Percentiles rank a stretch among this genome's conserved stretches.
phyloP scores from a whole-genome alignment of 2,113 vertebrate genomes.

The Paramisgurnus dabryanus region DNA sequence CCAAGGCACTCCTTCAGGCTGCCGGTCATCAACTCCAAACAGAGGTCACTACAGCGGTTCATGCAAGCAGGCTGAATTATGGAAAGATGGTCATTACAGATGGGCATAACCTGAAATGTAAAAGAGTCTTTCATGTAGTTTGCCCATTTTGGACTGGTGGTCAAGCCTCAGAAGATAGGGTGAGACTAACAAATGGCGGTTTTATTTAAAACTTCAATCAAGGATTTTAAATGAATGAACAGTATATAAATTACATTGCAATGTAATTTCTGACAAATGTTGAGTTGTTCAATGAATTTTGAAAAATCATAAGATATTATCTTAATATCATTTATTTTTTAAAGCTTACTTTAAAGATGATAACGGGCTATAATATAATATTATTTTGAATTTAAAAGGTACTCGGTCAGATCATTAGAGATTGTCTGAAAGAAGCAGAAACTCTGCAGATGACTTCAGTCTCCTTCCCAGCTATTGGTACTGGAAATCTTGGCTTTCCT shows the following conservation, averaged over 20 bases:
- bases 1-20: conserved; percentile 73
- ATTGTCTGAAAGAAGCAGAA: conserved; percentile 78
- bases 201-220: too few relatives aligned
- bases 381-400: conserved; percentile 48
- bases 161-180: conserved; percentile 56
- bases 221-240: too few relatives aligned
- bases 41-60: conserved; percentile 46
- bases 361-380: background rate
- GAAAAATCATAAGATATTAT: background rate
- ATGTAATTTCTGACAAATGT: too few relatives aligned
- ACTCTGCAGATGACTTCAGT: conserved; percentile 68
- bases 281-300: too few relatives aligned
- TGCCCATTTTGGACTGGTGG: conserved; percentile 66
- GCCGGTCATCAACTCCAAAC: conserved; percentile 76
- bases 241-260: too few relatives aligned
- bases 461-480: conserved; percentile 86
- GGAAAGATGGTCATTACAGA: conserved; percentile 74
- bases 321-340: background rate
- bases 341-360: background rate
- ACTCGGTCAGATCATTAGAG: conserved; percentile 68
- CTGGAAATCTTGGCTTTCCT: conserved; percentile 84
- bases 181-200: conserved; percentile 51
- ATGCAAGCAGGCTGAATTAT: rapidly evolving
- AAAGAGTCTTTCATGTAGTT: conserved; percentile 74
- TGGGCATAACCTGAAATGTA: conserved; percentile 72